Conservation (phyloP, 1,140 invertebrate genomes). For the silkworm (Bombyx mori) region ASM3026992v2 NC_085117.1:9918001-9918500, state of each 20-base stretch:
- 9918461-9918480: too few species aligned
- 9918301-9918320: conserved; percentile 33
- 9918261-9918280: conserved; percentile 51
- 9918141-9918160: too few species aligned
- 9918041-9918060: too few species aligned
- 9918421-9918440: not conserved
- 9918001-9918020: too few species aligned
- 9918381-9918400: conserved; percentile 43
- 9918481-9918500: too few species aligned
- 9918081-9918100: too few species aligned
- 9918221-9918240: conserved; percentile 47
- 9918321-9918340: conserved; percentile 26
- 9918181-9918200: conserved; percentile 29
- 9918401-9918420: not conserved
- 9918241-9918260: conserved; percentile 50
- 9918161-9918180: too few species aligned
- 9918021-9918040: too few species aligned
- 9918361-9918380: conserved; percentile 45
- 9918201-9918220: conserved; percentile 39
- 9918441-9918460: not conserved
- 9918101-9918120: too few species aligned
- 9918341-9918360: conserved; percentile 39
- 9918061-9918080: too few species aligned
- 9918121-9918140: too few species aligned
- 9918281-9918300: conserved; percentile 46